Evolutionary conservation across 2,888 invertebrate genomes (phyloP), one percentile per base, ranked within the genome.

Genomic region (Orchestes rusci): DNA sequence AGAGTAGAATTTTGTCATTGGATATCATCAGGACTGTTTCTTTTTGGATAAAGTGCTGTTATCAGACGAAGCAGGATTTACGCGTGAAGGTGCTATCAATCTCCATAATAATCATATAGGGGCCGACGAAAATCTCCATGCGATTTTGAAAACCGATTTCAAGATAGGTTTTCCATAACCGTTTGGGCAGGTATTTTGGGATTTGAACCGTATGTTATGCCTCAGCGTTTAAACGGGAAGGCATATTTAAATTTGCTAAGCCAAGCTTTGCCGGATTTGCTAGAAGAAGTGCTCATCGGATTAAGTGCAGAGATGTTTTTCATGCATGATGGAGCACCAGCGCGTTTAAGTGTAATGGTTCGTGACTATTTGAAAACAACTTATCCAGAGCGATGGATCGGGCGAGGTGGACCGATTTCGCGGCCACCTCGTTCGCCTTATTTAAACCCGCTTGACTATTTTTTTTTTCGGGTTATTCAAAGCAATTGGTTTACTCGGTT

Each of bases 141-240:
- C 7, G 23, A 23, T 23, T 23, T 23, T 23, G 10, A 23, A 23
- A 23, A 23, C 23, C 23, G 23, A 30, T 30, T 30, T 12, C 31
- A 34, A 34, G 16, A 34, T 34, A 34, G 16, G 35, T 34, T 34
- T 34, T 16, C 35, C 35, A 34, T 15, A 16, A 34, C 10, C 16
- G 16, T 15, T 34, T 34, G 35, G n/a, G 12, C n/a, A 31, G 32
- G 12, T 34, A 34, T 23, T 36, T 36, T 36, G 20, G 20, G 36
- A 36, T 5, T 30, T 10, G 31, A 28, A 38, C 38, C 38, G 15
- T 29, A 38, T 28, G 38, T 38, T 38, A 28, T 38, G 38, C 38
- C 38, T 38, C 38, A 38, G 38, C 29, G 28, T 38, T 38, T 38
- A 38, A 27, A 38, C 15, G 28, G 16, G 28, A 23, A 23, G 27